Evolutionary conservation across 2,113 vertebrate species (phyloP).

Genomic region (Nansenia antarctica): DNA sequence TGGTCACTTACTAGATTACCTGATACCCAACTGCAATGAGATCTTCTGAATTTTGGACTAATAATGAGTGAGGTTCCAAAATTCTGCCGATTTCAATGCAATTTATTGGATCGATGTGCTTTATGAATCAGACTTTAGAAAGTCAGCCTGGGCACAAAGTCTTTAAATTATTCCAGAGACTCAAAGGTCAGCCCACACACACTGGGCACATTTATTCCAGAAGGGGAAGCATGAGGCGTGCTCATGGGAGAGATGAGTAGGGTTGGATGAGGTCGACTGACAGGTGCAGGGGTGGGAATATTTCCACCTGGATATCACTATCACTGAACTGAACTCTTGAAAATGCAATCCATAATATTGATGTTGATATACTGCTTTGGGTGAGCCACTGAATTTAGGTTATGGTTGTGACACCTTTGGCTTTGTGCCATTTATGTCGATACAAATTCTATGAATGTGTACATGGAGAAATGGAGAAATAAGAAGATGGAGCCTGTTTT

Average conservation of each 20-base stretch:
- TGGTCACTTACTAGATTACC: too few species aligned
- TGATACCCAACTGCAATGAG: too few species aligned
- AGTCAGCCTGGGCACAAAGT: constrained; percentile 16
- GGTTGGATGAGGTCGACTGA: constrained; percentile 15
- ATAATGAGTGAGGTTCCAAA: too few species aligned
- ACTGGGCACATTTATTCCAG: constrained; percentile 15
- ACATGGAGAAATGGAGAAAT: too few species aligned
- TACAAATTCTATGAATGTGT: too few species aligned
- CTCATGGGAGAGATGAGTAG: constrained; percentile 25
- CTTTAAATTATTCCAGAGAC: constrained; percentile 39
- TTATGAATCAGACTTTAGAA: constrained; percentile 29
- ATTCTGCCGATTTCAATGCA: too few species aligned
- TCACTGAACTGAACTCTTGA: neutral
- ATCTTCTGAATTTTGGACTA: too few species aligned
- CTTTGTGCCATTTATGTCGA: too few species aligned
- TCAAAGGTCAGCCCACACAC: constrained; percentile 46
- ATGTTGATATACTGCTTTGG: neutral
- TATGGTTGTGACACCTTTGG: neutral
- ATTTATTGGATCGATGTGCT: too few species aligned
- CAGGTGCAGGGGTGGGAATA: neutral
- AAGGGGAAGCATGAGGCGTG: constrained; percentile 22
- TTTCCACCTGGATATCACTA: neutral
- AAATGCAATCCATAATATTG: neutral
- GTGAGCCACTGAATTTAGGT: neutral
- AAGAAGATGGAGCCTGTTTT: too few species aligned